A percentile compares a stretch with the other conserved stretches of the same genome.
Conservation (phyloP, 2,113 vertebrate species). For the Heteronetta atricapilla region DNA sequence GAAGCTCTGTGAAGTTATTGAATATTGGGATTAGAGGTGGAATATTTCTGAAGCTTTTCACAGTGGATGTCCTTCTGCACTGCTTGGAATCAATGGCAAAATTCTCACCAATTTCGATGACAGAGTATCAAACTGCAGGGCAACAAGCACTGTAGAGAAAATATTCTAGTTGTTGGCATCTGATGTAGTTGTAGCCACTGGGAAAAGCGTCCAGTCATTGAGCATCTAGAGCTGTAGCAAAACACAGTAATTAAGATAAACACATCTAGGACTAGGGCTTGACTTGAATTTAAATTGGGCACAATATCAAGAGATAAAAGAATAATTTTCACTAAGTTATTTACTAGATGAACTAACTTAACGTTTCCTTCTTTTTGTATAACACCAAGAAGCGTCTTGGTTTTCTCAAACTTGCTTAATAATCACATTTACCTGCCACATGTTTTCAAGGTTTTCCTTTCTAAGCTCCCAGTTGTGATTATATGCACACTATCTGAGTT, state of each 20-base stretch:
- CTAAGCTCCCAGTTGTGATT: background rate
- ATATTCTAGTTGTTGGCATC: background rate
- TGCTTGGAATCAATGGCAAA: background rate
- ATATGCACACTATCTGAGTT: background rate
- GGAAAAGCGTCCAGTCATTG: background rate
- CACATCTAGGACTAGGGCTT: background rate
- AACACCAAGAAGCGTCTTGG: background rate
- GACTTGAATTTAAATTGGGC: background rate
- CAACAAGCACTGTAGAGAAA: background rate
- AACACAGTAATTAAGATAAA: background rate
- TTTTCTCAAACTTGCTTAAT: slow-evolving; percentile 20
- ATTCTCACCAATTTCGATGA: background rate
- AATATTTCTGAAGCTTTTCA: background rate
- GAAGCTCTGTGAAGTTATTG: background rate
- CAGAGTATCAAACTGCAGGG: background rate
- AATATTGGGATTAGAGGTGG: background rate
- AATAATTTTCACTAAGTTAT: background rate
- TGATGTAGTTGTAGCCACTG: background rate
- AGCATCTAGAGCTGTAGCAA: background rate
- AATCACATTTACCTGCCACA: background rate
- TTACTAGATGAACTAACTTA: background rate
- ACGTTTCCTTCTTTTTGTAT: background rate
- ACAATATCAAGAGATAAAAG: background rate
- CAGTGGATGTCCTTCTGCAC: background rate
- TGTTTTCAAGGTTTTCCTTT: background rate